Evolutionary conservation across 2,113 vertebrate species (phyloP).

Genomic region (Aldabrachelys gigantea): DNA sequence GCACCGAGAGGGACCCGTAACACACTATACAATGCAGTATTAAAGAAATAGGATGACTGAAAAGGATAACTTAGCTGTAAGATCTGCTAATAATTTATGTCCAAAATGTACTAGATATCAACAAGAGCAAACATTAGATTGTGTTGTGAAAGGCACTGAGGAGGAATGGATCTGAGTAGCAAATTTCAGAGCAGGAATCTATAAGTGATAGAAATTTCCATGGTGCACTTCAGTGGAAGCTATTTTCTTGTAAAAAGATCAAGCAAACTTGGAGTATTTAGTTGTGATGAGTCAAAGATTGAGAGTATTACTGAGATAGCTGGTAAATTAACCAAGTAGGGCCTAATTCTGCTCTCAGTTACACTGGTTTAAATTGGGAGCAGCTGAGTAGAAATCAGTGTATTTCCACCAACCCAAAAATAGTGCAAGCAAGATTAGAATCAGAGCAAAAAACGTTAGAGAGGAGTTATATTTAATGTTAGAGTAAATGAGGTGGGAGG

Average conservation of each 20-base stretch:
- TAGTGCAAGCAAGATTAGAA: not conserved
- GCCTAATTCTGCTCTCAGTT: not conserved
- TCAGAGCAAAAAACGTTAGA: not conserved
- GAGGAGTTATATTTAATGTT: constrained; percentile 17
- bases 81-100: not conserved
- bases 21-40: not conserved
- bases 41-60: not conserved
- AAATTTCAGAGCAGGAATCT: not conserved
- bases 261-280: not conserved
- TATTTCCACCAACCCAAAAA: constrained; percentile 35
- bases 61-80: constrained; percentile 23
- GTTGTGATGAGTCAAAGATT: not conserved
- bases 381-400: constrained; percentile 43
- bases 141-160: not conserved
- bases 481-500: constrained; percentile 3
- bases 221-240: not conserved
- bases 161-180: constrained; percentile 3
- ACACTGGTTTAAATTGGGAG: constrained; percentile 8
- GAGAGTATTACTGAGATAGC: not conserved
- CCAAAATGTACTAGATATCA: not conserved
- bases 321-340: constrained; percentile 21
- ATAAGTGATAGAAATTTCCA: not conserved
- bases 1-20: not conserved
- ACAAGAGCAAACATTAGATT: not conserved
- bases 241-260: not conserved